Evolutionary conservation across 2,113 vertebrate genomes (phyloP).

Genomic region (Nyctereutes procyonoides): DNA sequence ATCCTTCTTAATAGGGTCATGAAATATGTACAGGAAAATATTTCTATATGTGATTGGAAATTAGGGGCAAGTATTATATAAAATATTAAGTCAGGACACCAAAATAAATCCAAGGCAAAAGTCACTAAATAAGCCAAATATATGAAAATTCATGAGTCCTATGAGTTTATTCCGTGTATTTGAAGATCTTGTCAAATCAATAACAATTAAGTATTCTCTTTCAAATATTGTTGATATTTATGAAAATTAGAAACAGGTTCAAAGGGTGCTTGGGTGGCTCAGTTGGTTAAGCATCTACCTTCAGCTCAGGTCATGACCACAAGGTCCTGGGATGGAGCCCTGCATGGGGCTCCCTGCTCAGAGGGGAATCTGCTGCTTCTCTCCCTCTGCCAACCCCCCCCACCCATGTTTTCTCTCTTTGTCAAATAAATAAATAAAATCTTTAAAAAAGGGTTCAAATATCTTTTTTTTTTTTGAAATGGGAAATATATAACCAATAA

Average conservation of each 20-base stretch:
- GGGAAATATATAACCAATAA: neutral
- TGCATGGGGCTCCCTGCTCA: neutral
- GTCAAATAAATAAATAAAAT: neutral
- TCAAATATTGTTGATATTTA: constrained; percentile 14
- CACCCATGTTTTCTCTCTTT: neutral
- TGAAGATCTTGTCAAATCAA: constrained; percentile 42
- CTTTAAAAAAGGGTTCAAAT: neutral
- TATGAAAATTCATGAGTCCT: neutral
- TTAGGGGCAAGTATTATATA: neutral
- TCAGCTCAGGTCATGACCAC: neutral
- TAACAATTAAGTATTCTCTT: neutral
- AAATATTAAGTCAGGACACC: neutral
- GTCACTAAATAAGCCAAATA: neutral
- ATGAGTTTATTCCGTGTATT: neutral
- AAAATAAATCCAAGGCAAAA: neutral
- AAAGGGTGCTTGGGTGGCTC: neutral
- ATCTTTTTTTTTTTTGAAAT: neutral
- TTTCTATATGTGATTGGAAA: neutral
- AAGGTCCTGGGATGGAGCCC: neutral
- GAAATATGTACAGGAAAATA: neutral
- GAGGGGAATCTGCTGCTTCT: neutral
- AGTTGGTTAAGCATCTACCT: neutral
- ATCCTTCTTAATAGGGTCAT: neutral
- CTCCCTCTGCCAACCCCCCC: neutral
- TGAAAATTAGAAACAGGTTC: constrained; percentile 9